Evolutionary conservation across 2,888 invertebrate species (phyloP).

Genomic region (Amphimallon solstitiale): DNA sequence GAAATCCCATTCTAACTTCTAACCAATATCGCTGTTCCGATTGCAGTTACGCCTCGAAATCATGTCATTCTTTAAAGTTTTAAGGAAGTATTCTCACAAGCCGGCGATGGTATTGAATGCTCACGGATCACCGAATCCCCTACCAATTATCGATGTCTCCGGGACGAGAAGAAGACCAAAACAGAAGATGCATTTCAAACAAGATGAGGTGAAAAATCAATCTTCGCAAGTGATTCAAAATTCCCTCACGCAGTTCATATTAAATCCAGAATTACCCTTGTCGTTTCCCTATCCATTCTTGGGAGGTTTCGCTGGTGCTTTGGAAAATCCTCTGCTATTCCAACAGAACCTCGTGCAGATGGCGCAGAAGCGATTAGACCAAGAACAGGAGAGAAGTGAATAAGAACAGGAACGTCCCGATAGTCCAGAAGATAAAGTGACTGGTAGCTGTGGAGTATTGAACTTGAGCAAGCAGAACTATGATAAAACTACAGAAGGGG

Average conservation of each 20-base stretch:
- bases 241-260: constrained; percentile 47
- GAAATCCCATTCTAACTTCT: constrained; percentile 56
- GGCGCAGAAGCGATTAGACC: constrained; percentile 21
- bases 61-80: constrained; percentile 94
- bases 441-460: constrained; percentile 61
- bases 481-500: constrained; percentile 53
- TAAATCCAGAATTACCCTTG: constrained; percentile 46
- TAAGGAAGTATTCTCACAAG: constrained; percentile 90
- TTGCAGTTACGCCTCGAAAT: constrained; percentile 92
- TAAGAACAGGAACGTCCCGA: constrained; percentile 4
- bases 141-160: constrained; percentile 90
- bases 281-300: constrained; percentile 52
- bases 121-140: constrained; percentile 88
- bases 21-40: constrained; percentile 54
- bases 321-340: constrained; percentile 52
- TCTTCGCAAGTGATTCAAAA: constrained; percentile 33
- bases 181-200: constrained; percentile 55
- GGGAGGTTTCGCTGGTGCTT: constrained; percentile 49
- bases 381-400: constrained; percentile 33
- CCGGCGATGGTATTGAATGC: constrained; percentile 91
- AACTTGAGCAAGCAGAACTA: constrained; percentile 67
- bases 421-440: constrained; percentile 46
- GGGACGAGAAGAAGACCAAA: constrained; percentile 91
- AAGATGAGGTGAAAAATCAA: neutral
- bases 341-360: constrained; percentile 43